Base-by-base conservation (phyloP, 1,140 invertebrate species). In the Eurosta solidaginis region DNA sequence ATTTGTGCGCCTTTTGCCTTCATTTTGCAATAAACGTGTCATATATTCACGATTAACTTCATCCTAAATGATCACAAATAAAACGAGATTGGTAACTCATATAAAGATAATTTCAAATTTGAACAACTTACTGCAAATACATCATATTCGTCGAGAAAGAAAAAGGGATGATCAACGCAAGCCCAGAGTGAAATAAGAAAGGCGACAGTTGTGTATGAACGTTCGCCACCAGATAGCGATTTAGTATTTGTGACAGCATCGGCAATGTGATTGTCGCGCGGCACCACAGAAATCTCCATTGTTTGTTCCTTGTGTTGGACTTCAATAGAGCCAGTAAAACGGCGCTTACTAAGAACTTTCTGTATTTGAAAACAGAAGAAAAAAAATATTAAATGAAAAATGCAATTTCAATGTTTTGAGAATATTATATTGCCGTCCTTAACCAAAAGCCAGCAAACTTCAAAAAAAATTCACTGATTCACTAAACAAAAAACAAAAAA, bases 121-220 rank as follows among this genome's bases (percentile, higher is more conserved):
- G 22, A 10, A 1, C 25, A 42, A 75, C 84, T 85, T 82, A 94
- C 97, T 95, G 99, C 98, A 87, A 97, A 99, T 0, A 99, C 97
- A 88, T 99, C 98, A 88, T 99, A 99, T 90, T 99, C 98, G 87
- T 99, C 98, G 52, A 99, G 90, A 85, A 98, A 97, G 85, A 96
- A 94, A 88, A 99, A 98, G 0, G 98, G 98, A 78, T 96, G 92
- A 79, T 94, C 92, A 82, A 96, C 94, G 74, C 93, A 93, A 50
- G 96, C 93, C 98, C 98, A 99, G 14, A 99, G 89, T 3, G 97
- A 92, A 82, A 99, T 92, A 78, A 99, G 93, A 84, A 99, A 97
- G 20, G 96, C 95, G 9, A 99, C 94, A 0, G 97, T 99, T 1
- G 96, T 93, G 89, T 95, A 99, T 4, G 97, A 98, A 50, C 96